Conservation (phyloP, 1,140 invertebrate genomes). For the Apolygus lucorum region DNA sequence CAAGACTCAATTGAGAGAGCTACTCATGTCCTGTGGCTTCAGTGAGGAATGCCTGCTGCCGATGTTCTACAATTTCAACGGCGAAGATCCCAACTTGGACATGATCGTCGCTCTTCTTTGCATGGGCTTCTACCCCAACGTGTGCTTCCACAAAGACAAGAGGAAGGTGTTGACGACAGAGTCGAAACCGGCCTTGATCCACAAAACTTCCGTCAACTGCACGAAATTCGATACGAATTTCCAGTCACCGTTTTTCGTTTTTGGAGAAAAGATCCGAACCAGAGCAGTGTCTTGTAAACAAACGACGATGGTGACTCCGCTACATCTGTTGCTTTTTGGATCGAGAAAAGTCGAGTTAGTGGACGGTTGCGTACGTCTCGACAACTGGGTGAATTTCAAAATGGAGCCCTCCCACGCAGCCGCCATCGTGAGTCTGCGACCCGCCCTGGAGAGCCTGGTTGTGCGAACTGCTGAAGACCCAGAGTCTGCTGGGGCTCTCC, state of each 20-base stretch:
- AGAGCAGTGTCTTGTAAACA: constrained; percentile 95
- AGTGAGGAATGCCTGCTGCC: constrained; percentile 75
- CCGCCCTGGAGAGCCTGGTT: constrained; percentile 77
- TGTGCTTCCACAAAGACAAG: constrained; percentile 91
- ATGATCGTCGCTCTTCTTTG: constrained; percentile 75
- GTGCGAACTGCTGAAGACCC: constrained; percentile 68
- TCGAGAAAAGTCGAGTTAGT: constrained; percentile 62
- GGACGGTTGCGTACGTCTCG: constrained; percentile 64
- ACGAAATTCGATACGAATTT: constrained; percentile 74
- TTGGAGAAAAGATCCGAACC: constrained; percentile 96
- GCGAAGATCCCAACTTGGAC: constrained; percentile 72
- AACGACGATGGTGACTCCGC: constrained; percentile 90
- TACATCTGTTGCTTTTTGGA: constrained; percentile 89
- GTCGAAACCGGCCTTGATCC: constrained; percentile 84
- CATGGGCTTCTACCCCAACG: constrained; percentile 92
- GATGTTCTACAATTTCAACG: constrained; percentile 62
- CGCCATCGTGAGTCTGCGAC: constrained; percentile 72
- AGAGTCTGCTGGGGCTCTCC: constrained; percentile 51
- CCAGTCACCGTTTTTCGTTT: constrained; percentile 92
- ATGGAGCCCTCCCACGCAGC: constrained; percentile 72
- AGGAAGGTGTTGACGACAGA: constrained; percentile 92
- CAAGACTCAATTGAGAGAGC: constrained; percentile 81
- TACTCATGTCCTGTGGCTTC: constrained; percentile 74
- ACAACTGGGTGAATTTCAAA: constrained; percentile 85
- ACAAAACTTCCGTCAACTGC: constrained; percentile 96